These are phyloP conservation scores for Drosophila maculinotata DNA, from an alignment of 2,888 invertebrate species.

Conservation along the genomic window DNA sequence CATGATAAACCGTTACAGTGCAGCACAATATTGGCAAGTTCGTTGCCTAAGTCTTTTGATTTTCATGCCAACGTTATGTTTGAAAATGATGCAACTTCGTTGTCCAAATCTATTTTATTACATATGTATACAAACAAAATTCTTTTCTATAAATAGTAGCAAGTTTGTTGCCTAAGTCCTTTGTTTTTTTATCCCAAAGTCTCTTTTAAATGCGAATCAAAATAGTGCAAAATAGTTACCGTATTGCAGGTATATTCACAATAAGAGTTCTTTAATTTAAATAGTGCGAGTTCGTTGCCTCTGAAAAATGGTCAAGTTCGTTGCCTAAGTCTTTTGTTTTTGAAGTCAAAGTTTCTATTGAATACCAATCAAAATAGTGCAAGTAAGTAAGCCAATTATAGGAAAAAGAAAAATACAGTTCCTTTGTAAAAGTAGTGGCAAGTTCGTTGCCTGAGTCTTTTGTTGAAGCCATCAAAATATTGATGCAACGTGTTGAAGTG, in stretches of 20 bases:
- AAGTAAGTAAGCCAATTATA: too few species aligned
- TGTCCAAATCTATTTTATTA: conserved; percentile 34
- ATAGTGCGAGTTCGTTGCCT: conserved; percentile 7
- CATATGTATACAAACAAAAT: neutral
- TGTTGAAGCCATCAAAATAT: conserved; percentile 42
- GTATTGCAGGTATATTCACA: too few species aligned
- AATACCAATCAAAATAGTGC: neutral
- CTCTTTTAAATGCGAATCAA: neutral
- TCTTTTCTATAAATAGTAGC: neutral
- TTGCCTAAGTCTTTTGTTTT: conserved; percentile 58
- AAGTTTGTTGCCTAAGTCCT: conserved; percentile 60
- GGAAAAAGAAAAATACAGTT: neutral
- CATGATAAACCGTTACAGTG: conserved; percentile 4
- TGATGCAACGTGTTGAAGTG: conserved; percentile 49
- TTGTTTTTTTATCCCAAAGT: conserved; percentile 13
- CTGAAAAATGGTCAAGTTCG: conserved; percentile 28
- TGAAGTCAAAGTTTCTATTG: neutral
- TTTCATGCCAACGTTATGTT: neutral
- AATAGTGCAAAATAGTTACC: too few species aligned
- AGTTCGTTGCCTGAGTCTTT: conserved; percentile 36
- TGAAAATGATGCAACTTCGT: conserved; percentile 17
- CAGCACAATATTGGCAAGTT: conserved; percentile 8
- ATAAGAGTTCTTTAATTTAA: too few species aligned
- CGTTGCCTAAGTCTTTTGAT: conserved; percentile 27
- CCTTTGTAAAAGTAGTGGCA: neutral